Conservation (phyloP, 2,113 vertebrate genomes). For the Axis porcinus region DNA sequence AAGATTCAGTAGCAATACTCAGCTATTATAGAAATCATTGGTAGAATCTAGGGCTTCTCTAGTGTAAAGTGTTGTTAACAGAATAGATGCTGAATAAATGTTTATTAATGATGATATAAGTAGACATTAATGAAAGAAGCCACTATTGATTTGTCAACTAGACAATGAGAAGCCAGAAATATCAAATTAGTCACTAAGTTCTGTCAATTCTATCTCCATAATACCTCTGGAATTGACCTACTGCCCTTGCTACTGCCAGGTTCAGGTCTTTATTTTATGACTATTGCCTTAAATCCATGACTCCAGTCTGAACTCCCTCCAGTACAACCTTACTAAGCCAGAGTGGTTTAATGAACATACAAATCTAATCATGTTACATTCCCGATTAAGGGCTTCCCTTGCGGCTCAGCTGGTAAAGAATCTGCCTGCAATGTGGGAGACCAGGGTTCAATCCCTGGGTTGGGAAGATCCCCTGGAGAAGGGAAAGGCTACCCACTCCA, state of each 20-base stretch:
- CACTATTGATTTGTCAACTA: neutral
- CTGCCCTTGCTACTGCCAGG: neutral
- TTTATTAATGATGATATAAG: neutral
- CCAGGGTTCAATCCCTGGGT: neutral
- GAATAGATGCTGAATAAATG: slow-evolving; percentile 9
- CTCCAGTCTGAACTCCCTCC: neutral
- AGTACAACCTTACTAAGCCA: neutral
- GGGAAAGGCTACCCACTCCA: neutral
- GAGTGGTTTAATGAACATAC: slow-evolving; percentile 6
- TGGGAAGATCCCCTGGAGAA: neutral
- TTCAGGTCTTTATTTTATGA: slow-evolving; percentile 30
- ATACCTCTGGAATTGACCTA: neutral
- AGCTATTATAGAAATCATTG: neutral
- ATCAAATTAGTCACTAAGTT: neutral
- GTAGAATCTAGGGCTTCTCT: neutral
- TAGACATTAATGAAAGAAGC: neutral
- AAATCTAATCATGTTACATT: neutral
- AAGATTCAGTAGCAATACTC: neutral
- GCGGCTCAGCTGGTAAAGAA: neutral
- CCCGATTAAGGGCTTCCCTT: neutral
- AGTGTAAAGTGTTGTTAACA: neutral
- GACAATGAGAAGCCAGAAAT: neutral
- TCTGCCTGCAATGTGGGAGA: neutral
- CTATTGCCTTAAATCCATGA: neutral
- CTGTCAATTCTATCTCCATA: neutral